A percentile compares a stretch with the other conserved stretches of the same genome.
phyloP scores from a whole-genome alignment of 1,140 invertebrate species.

The Telenomus remus region DNA sequence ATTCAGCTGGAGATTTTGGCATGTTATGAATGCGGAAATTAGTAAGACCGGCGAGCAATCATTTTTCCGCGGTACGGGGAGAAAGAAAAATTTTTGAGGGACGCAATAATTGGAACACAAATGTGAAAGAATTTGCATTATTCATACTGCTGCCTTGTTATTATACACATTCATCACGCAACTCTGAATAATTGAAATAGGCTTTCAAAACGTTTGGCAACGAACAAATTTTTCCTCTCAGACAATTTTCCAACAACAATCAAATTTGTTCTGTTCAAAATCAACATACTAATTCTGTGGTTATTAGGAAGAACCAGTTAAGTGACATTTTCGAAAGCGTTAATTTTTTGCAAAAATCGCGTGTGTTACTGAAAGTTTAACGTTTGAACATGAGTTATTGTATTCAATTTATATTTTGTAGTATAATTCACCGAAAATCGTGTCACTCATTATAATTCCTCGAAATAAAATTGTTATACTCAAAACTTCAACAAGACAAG shows the following conservation, averaged over 20 bases:
- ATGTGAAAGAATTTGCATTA: slow-evolving; percentile 12
- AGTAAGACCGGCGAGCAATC: slow-evolving; percentile 5
- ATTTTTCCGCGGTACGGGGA: background rate
- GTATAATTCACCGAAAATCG: too few relatives aligned
- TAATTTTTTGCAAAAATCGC: too few relatives aligned
- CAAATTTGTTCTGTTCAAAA: background rate
- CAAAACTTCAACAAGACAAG: too few relatives aligned
- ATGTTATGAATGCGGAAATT: slow-evolving; percentile 5
- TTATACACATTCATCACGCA: slow-evolving; percentile 7
- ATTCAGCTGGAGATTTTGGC: background rate
- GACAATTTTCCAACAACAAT: background rate
- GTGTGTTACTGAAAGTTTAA: too few relatives aligned
- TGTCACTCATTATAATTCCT: too few relatives aligned
- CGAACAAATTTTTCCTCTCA: background rate
- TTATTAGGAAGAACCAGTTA: too few relatives aligned
- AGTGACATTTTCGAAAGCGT: too few relatives aligned
- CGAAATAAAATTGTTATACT: too few relatives aligned
- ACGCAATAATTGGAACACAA: slow-evolving; percentile 26
- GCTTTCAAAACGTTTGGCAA: background rate
- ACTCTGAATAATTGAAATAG: slow-evolving; percentile 5
- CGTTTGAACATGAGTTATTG: too few relatives aligned
- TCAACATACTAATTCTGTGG: too few relatives aligned
- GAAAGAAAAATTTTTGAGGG: slow-evolving; percentile 9
- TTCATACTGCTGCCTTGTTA: background rate
- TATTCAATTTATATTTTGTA: too few relatives aligned